phyloP scores from a whole-genome alignment of 2,888 invertebrate genomes.

The Artemia sp. region DNA sequence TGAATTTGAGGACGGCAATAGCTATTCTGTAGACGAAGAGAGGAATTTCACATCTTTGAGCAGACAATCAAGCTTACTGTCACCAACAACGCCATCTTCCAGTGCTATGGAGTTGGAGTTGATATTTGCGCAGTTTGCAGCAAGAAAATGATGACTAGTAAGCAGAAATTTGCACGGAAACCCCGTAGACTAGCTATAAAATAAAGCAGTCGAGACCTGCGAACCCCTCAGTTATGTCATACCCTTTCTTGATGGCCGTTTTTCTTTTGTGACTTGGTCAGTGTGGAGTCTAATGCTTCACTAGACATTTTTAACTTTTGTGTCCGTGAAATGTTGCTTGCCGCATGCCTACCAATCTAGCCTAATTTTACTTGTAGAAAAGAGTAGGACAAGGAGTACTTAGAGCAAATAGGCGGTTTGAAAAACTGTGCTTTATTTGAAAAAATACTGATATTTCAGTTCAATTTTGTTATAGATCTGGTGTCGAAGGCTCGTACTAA shows the following conservation, averaged over 20 bases:
- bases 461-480: too few species aligned
- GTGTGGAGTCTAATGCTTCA: too few species aligned
- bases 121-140: slow-evolving; percentile 9
- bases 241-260: neutral
- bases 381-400: too few species aligned
- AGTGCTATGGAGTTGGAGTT: neutral
- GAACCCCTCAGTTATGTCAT: neutral
- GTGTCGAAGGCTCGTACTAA: too few species aligned
- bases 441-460: too few species aligned
- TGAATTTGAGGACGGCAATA: slow-evolving; percentile 20
- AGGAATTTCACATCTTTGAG: neutral
- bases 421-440: too few species aligned
- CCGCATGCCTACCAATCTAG: too few species aligned
- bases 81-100: slow-evolving; percentile 12
- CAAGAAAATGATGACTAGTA: neutral
- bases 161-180: slow-evolving; percentile 16
- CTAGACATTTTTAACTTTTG: too few species aligned
- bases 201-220: slow-evolving; percentile 10
- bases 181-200: neutral
- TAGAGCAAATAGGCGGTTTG: too few species aligned
- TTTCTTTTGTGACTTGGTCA: too few species aligned
- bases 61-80: neutral
- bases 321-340: too few species aligned
- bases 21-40: neutral
- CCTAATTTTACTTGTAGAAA: too few species aligned